Percentiles rank a stretch among this genome's conserved stretches.
phyloP scores from a whole-genome alignment of 1,140 invertebrate species.

The Dendroctonus valens region DNA sequence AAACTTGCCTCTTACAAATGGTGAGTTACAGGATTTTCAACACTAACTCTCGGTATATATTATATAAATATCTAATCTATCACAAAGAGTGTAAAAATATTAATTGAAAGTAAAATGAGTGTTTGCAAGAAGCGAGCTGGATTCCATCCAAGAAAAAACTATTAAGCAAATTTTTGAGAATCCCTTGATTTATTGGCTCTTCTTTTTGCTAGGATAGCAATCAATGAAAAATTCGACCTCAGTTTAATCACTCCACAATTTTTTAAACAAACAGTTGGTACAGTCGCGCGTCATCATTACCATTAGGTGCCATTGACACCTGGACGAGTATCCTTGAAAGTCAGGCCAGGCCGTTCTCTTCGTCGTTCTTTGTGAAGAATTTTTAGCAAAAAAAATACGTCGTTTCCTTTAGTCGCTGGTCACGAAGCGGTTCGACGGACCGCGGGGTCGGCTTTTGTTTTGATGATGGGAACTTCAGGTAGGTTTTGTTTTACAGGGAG shows the following conservation, averaged over 20 bases:
- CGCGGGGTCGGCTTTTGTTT: conserved; percentile 2
- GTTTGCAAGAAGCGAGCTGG: too few relatives aligned
- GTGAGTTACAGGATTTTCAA: too few relatives aligned
- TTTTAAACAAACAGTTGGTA: conserved; percentile 26
- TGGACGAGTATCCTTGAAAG: conserved; percentile 33
- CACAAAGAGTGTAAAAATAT: too few relatives aligned
- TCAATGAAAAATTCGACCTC: conserved; percentile 3
- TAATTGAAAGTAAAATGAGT: too few relatives aligned
- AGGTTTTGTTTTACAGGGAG: background rate
- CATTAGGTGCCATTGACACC: conserved; percentile 33
- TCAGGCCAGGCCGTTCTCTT: conserved; percentile 23
- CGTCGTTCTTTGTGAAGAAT: conserved; percentile 33
- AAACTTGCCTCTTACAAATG: too few relatives aligned
- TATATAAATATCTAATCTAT: too few relatives aligned
- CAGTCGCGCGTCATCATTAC: conserved; percentile 28
- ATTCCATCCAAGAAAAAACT: too few relatives aligned
- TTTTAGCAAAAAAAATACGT: conserved; percentile 23
- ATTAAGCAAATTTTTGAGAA: too few relatives aligned
- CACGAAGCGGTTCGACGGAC: conserved; percentile 17
- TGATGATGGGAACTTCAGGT: conserved; percentile 16
- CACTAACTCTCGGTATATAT: too few relatives aligned
- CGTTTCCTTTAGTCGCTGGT: conserved; percentile 22
- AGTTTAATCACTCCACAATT: conserved; percentile 9
- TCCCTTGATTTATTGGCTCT: too few relatives aligned
- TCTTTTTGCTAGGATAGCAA: too few relatives aligned